Evolutionary conservation across 2,888 invertebrate genomes (phyloP).

Genomic region (Ichneumoninae sp.): DNA sequence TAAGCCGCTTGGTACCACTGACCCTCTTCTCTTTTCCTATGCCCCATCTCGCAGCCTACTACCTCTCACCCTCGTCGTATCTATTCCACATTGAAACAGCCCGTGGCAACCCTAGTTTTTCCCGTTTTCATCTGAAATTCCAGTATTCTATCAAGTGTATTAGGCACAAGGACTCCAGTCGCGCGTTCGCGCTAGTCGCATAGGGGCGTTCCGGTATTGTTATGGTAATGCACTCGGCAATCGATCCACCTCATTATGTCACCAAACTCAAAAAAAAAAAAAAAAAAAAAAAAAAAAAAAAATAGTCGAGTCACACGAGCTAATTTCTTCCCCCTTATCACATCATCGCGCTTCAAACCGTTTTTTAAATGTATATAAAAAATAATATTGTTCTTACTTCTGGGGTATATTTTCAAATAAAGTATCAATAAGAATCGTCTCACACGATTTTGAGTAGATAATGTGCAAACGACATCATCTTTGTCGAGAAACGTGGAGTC

Average conservation of each 20-base stretch:
- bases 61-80: slow-evolving; percentile 57
- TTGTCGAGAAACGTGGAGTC: slow-evolving; percentile 2
- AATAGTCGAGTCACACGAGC: slow-evolving; percentile 74
- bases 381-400: neutral
- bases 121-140: slow-evolving; percentile 81
- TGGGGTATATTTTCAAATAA: neutral
- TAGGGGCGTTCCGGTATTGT: slow-evolving; percentile 78
- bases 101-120: slow-evolving; percentile 74
- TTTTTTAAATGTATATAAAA: neutral
- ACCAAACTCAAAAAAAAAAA: slow-evolving; percentile 73
- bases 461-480: slow-evolving; percentile 47
- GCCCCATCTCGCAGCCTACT: slow-evolving; percentile 30
- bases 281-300: slow-evolving; percentile 57
- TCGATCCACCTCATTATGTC: slow-evolving; percentile 83
- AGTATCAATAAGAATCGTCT: slow-evolving; percentile 15
- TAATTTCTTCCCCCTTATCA: slow-evolving; percentile 33
- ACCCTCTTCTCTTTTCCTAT: slow-evolving; percentile 66
- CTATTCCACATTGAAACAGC: slow-evolving; percentile 42
- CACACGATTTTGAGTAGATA: slow-evolving; percentile 26
- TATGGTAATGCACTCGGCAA: slow-evolving; percentile 81
- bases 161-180: slow-evolving; percentile 73
- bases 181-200: slow-evolving; percentile 49
- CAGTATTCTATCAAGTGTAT: slow-evolving; percentile 81
- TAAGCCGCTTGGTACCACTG: slow-evolving; percentile 81
- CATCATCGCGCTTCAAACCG: neutral